Conservation (phyloP, 1,140 invertebrate species). For the Platorchestia sp. region DNA sequence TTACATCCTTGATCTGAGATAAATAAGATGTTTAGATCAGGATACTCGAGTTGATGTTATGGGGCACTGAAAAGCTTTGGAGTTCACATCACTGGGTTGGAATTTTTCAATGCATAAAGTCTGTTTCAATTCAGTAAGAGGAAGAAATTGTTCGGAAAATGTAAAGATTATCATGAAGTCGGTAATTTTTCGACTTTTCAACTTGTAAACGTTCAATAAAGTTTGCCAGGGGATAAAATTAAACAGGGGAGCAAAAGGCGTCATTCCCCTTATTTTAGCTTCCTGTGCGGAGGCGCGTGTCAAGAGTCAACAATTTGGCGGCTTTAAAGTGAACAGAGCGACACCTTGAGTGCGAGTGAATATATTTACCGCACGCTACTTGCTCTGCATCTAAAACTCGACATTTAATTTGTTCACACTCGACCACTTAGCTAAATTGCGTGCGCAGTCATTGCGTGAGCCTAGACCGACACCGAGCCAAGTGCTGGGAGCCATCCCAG, state of each 20-base stretch:
- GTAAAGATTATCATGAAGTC: too few relatives aligned
- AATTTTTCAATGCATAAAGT: too few relatives aligned
- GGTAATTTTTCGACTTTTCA: background rate
- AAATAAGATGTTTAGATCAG: too few relatives aligned
- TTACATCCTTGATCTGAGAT: too few relatives aligned
- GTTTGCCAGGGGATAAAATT: background rate
- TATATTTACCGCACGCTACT: conserved; percentile 4
- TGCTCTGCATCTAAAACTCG: background rate
- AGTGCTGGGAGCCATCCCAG: background rate
- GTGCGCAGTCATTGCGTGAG: background rate
- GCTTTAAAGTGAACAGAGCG: background rate
- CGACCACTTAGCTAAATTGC: conserved; percentile 36
- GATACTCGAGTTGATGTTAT: too few relatives aligned
- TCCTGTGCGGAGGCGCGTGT: background rate
- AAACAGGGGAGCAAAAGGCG: background rate
- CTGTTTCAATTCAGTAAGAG: too few relatives aligned
- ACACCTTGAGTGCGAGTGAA: background rate
- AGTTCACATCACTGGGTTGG: too few relatives aligned
- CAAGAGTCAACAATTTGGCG: conserved; percentile 2
- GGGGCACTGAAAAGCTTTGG: too few relatives aligned
- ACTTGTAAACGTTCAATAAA: background rate
- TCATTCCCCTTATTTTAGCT: background rate
- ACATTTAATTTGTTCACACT: conserved; percentile 51
- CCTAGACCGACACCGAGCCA: background rate
- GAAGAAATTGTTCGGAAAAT: too few relatives aligned